Percentiles rank a stretch among this genome's conserved stretches.
Conservation (phyloP, 1,140 invertebrate genomes). For the Adelges cooleyi region DNA sequence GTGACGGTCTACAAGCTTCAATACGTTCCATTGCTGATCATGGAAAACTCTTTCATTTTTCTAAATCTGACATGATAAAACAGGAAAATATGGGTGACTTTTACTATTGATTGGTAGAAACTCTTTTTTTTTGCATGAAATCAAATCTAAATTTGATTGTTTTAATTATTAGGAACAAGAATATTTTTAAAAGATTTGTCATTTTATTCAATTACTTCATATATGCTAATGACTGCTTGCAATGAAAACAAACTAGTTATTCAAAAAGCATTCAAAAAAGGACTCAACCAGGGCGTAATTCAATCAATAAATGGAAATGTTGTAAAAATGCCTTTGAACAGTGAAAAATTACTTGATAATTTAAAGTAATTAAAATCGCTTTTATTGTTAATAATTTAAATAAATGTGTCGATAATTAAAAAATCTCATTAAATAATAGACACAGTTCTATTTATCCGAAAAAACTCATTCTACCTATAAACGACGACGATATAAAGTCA, state of each 20-base stretch:
- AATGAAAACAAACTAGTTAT: background rate
- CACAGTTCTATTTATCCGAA: background rate
- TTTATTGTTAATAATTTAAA: too few species aligned
- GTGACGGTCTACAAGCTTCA: background rate
- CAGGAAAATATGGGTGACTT: background rate
- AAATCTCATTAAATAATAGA: too few species aligned
- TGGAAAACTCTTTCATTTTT: background rate
- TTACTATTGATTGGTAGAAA: too few species aligned
- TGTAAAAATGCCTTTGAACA: background rate
- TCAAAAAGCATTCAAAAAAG: background rate
- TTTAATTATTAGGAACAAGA: background rate
- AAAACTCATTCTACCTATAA: background rate
- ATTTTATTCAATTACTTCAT: background rate
- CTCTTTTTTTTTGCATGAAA: too few species aligned
- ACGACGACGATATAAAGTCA: background rate
- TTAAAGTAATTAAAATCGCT: background rate
- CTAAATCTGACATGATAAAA: conserved; percentile 1
- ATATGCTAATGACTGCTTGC: background rate
- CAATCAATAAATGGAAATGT: background rate
- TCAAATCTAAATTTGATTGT: too few species aligned
- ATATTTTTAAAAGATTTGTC: background rate
- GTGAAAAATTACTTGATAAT: background rate
- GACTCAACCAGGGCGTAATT: background rate
- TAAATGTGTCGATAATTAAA: too few species aligned
- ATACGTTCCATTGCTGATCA: background rate